Percentiles rank a stretch among this genome's conserved stretches.
phyloP scores from a whole-genome alignment of 2,888 invertebrate species.

The Dexiosoma caninum region DNA sequence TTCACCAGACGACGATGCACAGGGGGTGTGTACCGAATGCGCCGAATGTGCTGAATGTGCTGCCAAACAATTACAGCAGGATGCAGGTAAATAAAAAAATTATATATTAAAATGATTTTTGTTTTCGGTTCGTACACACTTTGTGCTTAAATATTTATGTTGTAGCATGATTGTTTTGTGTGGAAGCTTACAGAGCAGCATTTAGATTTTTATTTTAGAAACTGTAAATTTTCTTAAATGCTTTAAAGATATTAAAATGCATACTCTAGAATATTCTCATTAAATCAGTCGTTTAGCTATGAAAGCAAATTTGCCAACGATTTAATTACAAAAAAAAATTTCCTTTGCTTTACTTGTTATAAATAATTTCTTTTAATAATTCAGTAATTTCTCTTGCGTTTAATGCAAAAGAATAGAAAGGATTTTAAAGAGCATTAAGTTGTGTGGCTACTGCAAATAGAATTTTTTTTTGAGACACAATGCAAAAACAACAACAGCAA shows the following conservation, averaged over 20 bases:
- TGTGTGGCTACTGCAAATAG: constrained; percentile 9
- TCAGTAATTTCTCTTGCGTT: no score
- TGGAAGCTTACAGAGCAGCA: no score
- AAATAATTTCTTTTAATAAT: neutral
- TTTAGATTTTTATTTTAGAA: no score
- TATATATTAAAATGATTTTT: constrained; percentile 4
- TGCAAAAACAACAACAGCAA: neutral
- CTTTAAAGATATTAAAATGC: no score
- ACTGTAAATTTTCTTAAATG: no score
- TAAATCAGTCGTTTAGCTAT: neutral
- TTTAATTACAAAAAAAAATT: neutral
- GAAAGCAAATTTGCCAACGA: neutral
- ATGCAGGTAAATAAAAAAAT: constrained; percentile 73
- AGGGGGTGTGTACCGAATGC: constrained; percentile 77
- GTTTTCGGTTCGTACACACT: neutral
- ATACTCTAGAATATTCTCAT: neutral
- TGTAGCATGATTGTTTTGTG: no score
- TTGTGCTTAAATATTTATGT: neutral
- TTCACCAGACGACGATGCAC: constrained; percentile 73
- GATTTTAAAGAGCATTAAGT: constrained; percentile 11
- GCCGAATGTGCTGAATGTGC: constrained; percentile 78
- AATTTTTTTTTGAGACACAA: constrained; percentile 24
- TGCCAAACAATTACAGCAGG: constrained; percentile 75
- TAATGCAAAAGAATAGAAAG: neutral
- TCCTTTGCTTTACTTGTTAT: neutral